Evolutionary conservation across 2,888 invertebrate species (phyloP).

Genomic region (Perdita meconis): DNA sequence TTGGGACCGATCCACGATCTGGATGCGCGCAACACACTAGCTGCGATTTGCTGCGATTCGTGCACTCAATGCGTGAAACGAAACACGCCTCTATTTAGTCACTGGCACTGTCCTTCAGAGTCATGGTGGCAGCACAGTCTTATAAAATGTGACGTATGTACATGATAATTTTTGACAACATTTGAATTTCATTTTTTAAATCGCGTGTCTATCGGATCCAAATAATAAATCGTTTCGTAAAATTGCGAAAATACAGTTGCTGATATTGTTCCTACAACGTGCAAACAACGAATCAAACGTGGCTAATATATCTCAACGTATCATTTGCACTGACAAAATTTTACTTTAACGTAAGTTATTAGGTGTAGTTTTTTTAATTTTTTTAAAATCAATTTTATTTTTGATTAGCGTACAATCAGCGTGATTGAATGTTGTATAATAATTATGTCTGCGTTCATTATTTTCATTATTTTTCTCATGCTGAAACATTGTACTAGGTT

Average conservation of each 20-base stretch:
- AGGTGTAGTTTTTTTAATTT: conserved; percentile 26
- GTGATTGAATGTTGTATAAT: neutral
- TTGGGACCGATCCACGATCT: too few relatives aligned
- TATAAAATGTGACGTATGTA: conserved; percentile 74
- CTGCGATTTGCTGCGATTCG: too few relatives aligned
- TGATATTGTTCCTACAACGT: conserved; percentile 15
- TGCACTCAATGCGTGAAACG: too few relatives aligned
- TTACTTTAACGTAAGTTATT: conserved; percentile 52
- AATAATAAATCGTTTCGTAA: conserved; percentile 6
- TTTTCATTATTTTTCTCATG: conserved; percentile 6
- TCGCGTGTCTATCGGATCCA: conserved; percentile 24
- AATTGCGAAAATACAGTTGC: neutral
- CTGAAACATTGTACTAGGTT: conserved; percentile 59
- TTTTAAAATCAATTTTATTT: conserved; percentile 40
- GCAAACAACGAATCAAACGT: conserved; percentile 34
- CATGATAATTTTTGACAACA: conserved; percentile 69
- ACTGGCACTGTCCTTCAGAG: too few relatives aligned
- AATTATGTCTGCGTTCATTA: neutral
- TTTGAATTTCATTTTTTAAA: conserved; percentile 66
- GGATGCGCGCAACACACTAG: too few relatives aligned
- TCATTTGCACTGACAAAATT: conserved; percentile 37
- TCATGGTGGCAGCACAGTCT: conserved; percentile 72
- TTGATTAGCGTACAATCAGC: neutral
- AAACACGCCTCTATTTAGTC: too few relatives aligned
- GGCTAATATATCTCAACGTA: conserved; percentile 16